phyloP scores from a whole-genome alignment of 2,113 vertebrate species.

The Terrapene triunguis region DNA sequence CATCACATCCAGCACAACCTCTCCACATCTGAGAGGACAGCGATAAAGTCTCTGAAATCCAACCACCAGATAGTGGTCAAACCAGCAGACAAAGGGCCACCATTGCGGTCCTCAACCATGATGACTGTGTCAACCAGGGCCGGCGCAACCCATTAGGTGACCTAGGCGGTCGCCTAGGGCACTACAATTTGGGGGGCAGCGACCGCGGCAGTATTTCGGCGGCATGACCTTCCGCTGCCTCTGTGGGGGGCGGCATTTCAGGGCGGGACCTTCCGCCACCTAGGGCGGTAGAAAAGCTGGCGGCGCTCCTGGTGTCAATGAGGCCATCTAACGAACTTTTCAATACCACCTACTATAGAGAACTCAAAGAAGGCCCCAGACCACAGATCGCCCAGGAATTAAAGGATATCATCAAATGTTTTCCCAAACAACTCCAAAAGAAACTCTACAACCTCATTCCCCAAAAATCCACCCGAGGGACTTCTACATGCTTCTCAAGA shows the following conservation, averaged over 20 bases:
- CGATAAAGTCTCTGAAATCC: background rate
- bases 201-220: too few species aligned
- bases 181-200: too few species aligned
- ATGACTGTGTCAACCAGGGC: background rate
- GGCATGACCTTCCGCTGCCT: too few species aligned
- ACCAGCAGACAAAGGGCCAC: background rate
- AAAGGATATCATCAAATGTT: background rate
- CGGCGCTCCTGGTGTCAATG: background rate
- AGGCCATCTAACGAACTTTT: background rate
- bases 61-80: background rate
- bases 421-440: background rate
- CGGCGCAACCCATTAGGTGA: too few species aligned
- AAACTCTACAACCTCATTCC: background rate
- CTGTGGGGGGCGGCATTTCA: too few species aligned
- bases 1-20: background rate
- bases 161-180: too few species aligned
- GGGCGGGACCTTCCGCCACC: too few species aligned
- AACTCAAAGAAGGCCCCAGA: background rate
- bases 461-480: background rate
- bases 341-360: background rate
- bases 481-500: background rate
- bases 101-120: background rate
- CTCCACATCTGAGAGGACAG: background rate
- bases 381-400: background rate
- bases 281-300: too few species aligned